A percentile compares a stretch with the other conserved stretches of the same genome.
phyloP scores from a whole-genome alignment of 2,113 vertebrate species.

The Datnioides undecimradiatus region DNA sequence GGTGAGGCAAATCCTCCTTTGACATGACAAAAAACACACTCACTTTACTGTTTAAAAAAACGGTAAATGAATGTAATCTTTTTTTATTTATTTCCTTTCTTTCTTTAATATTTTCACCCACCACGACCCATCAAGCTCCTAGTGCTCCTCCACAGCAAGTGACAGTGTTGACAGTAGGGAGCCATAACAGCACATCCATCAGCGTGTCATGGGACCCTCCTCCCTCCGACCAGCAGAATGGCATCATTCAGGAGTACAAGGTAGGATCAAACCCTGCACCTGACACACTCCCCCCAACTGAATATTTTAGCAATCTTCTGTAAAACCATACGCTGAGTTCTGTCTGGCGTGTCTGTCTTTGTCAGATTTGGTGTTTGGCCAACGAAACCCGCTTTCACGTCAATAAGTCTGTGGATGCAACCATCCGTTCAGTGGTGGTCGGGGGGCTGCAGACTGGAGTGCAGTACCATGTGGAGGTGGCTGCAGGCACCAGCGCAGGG shows the following conservation, averaged over 20 bases:
- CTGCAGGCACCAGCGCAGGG: slow-evolving; percentile 93
- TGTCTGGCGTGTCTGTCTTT: slow-evolving; percentile 65
- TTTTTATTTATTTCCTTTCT: slow-evolving; percentile 38
- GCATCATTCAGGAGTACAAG: slow-evolving; percentile 98
- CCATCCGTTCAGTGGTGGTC: slow-evolving; percentile 93
- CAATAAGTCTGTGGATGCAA: slow-evolving; percentile 95
- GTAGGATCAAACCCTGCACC: slow-evolving; percentile 75
- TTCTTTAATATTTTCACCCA: slow-evolving; percentile 41
- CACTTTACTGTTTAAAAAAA: slow-evolving; percentile 2
- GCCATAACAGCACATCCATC: slow-evolving; percentile 96
- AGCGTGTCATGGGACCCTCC: slow-evolving; percentile 98
- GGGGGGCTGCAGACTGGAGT: slow-evolving; percentile 92
- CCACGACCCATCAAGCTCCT: slow-evolving; percentile 91
- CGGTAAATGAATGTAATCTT: neutral
- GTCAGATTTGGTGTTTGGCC: slow-evolving; percentile 95
- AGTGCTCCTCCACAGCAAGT: slow-evolving; percentile 97
- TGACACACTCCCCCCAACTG: neutral
- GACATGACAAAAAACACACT: slow-evolving; percentile 23
- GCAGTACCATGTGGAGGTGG: slow-evolving; percentile 94
- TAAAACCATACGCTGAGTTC: slow-evolving; percentile 27
- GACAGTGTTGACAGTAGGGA: slow-evolving; percentile 94
- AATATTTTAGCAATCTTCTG: slow-evolving; percentile 36
- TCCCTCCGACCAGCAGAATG: slow-evolving; percentile 95
- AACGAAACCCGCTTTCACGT: slow-evolving; percentile 95
- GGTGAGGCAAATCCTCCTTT: slow-evolving; percentile 49